Conservation (phyloP, 1,140 invertebrate species). For the Philopotamus ludificatus region DNA sequence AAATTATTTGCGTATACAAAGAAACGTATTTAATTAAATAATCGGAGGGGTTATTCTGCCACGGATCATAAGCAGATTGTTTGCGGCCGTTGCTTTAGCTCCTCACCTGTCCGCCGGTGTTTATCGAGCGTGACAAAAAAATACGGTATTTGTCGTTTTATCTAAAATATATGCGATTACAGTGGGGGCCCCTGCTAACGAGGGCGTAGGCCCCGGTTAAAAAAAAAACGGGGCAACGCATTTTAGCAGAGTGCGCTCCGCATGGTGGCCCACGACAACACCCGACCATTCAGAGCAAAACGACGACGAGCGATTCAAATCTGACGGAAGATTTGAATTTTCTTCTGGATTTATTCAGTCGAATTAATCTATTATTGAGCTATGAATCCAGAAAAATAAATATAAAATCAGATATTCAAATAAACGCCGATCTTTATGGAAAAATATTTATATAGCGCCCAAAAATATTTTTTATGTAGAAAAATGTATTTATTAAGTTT, state of each 20-base stretch:
- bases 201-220: not conserved
- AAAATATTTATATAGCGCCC: no score
- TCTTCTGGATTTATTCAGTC: no score
- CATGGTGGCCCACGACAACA: not conserved
- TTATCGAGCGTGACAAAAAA: not conserved
- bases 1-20: no score
- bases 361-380: no score
- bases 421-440: no score
- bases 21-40: no score
- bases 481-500: no score
- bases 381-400: no score
- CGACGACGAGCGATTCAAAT: not conserved
- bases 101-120: not conserved
- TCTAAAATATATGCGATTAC: slow-evolving; percentile 1
- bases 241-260: not conserved
- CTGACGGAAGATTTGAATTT: not conserved
- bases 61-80: not conserved
- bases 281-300: slow-evolving; percentile 6
- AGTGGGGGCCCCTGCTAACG: not conserved
- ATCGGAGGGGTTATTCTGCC: no score
- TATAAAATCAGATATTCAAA: no score
- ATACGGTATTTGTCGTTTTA: slow-evolving; percentile 12
- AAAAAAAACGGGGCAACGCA: not conserved
- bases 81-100: not conserved
- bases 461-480: no score